These are phyloP conservation scores for Heliornis fulica DNA, from an alignment of 2,113 vertebrate genomes.

Conservation along the genomic window DNA sequence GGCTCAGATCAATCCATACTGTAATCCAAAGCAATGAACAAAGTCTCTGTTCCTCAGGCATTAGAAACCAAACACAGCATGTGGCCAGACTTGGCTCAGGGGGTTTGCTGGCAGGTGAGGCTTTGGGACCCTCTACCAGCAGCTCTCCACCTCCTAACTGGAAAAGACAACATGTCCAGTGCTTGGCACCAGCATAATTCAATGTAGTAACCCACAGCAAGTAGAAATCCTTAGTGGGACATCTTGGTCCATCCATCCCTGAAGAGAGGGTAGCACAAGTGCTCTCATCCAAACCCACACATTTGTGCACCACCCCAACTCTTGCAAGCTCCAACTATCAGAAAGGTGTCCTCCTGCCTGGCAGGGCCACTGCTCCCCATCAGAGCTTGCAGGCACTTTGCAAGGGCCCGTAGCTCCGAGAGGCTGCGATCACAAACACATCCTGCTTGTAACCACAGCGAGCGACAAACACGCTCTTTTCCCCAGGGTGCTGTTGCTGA, in stretches of 20 bases:
- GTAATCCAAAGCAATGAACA: neutral
- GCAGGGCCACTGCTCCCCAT: neutral
- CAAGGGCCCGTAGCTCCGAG: neutral
- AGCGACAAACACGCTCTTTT: fast-evolving
- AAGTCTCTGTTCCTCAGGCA: neutral
- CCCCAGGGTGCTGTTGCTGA: neutral
- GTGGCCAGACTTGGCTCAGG: neutral
- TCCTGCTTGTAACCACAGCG: neutral
- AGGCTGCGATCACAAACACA: neutral
- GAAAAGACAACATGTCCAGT: neutral
- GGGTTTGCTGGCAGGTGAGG: neutral
- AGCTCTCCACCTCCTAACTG: neutral
- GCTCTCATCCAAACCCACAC: neutral
- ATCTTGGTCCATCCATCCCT: neutral
- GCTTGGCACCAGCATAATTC: neutral
- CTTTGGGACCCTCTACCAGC: neutral
- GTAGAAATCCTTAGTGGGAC: neutral
- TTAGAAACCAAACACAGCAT: fast-evolving
- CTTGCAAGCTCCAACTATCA: neutral
- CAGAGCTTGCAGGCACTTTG: fast-evolving
- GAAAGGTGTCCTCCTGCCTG: neutral
- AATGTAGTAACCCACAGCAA: neutral
- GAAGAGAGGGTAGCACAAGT: neutral
- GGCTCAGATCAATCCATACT: neutral
- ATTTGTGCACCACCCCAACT: fast-evolving